Conservation (phyloP, 2,113 vertebrate genomes). For the Psilopogon haemacephalus region DNA sequence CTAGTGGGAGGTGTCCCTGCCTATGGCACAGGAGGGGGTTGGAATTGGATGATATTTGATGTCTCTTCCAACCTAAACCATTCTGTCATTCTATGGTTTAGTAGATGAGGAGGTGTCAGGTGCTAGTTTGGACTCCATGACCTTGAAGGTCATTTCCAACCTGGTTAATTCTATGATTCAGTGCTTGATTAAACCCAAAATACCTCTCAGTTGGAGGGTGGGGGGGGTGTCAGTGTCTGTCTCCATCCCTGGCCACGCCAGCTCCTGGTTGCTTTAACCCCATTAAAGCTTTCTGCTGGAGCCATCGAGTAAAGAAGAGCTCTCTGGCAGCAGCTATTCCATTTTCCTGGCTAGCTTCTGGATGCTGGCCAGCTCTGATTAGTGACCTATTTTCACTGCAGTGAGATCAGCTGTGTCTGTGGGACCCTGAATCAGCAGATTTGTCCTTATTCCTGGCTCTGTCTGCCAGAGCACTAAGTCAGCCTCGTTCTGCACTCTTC, state of each 20-base stretch:
- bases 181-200: no score
- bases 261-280: conserved; percentile 38
- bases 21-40: no score
- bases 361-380: conserved; percentile 65
- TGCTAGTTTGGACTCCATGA: no score
- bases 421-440: conserved; percentile 75
- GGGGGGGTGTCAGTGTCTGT: background rate
- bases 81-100: no score
- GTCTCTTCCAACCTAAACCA: no score
- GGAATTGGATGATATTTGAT: no score
- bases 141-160: no score
- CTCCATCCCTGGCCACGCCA: background rate
- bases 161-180: no score
- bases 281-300: conserved; percentile 64
- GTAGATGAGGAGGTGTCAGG: no score
- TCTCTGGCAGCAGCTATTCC: conserved; percentile 43
- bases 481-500: background rate
- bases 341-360: conserved; percentile 65
- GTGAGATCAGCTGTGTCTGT: conserved; percentile 63
- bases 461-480: background rate
- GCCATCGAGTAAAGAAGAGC: conserved; percentile 29
- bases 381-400: conserved; percentile 76
- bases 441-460: conserved; percentile 29
- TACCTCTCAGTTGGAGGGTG: no score
- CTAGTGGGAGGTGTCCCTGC: no score